Percentiles rank a stretch among this genome's conserved stretches.
Evolutionary conservation across 2,888 invertebrate genomes (phyloP).

Genomic region (Athalia circularis): DNA sequence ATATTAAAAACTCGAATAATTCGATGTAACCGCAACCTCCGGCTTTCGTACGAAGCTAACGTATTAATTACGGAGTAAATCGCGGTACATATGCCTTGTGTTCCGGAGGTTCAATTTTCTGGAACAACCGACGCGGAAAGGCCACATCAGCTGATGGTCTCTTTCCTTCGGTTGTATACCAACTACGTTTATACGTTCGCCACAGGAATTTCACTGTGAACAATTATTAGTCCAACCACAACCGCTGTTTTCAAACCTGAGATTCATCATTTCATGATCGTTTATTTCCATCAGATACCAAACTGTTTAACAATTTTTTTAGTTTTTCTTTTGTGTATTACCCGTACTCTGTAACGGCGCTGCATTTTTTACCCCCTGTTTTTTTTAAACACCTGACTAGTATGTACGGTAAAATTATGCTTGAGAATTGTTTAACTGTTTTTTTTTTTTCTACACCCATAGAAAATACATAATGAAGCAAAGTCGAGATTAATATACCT

Average conservation of each 20-base stretch:
- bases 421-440: no score
- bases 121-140: slow-evolving; percentile 60
- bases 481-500: no score
- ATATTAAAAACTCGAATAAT: slow-evolving; percentile 46
- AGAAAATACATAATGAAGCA: no score
- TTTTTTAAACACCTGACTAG: no score
- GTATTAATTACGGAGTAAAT: slow-evolving; percentile 67
- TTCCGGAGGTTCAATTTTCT: slow-evolving; percentile 67
- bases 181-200: background rate
- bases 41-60: slow-evolving; percentile 64
- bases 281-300: background rate
- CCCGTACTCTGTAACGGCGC: background rate
- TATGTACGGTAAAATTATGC: no score
- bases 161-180: background rate
- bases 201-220: slow-evolving; percentile 49
- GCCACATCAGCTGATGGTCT: background rate
- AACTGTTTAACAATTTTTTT: background rate
- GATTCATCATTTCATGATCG: slow-evolving; percentile 6
- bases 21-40: slow-evolving; percentile 62
- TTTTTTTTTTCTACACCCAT: no score
- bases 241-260: slow-evolving; percentile 11
- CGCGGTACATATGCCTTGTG: slow-evolving; percentile 49
- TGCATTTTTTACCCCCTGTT: no score
- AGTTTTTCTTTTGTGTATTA: background rate
- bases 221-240: slow-evolving; percentile 48